These are phyloP conservation scores for Xylota sylvarum DNA, from an alignment of 2,888 invertebrate genomes.

Conservation along the genomic window DNA sequence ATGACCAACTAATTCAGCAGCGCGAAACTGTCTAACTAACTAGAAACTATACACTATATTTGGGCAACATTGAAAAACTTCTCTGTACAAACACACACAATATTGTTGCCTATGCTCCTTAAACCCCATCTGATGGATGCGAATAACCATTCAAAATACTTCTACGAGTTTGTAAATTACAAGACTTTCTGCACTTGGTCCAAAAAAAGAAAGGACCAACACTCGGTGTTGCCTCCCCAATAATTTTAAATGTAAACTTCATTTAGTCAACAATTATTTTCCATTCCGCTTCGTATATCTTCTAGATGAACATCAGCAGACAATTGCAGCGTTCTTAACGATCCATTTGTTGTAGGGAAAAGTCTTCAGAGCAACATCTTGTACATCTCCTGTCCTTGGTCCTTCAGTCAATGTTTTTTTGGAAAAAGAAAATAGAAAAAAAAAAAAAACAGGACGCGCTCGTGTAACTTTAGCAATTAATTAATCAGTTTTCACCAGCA, in stretches of 20 bases:
- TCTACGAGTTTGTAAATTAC: conserved; percentile 24
- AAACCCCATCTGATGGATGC: conserved; percentile 13
- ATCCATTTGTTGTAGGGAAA: conserved; percentile 14
- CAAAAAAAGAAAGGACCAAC: conserved; percentile 8
- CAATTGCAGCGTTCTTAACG: conserved; percentile 9
- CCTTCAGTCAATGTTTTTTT: not conserved
- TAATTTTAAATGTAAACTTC: conserved; percentile 56
- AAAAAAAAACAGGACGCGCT: not conserved
- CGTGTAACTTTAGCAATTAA: conserved; percentile 61
- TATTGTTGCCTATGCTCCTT: not conserved
- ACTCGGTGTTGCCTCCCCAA: not conserved
- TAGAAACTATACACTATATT: not conserved
- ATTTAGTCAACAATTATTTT: conserved; percentile 57
- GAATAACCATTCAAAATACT: conserved; percentile 19
- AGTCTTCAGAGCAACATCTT: conserved; percentile 12
- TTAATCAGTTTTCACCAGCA: conserved; percentile 58
- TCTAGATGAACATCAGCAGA: conserved; percentile 4
- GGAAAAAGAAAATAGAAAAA: not conserved
- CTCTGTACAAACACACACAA: not conserved
- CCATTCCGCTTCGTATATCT: conserved; percentile 17
- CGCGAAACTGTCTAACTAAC: conserved; percentile 40
- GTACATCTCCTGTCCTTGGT: conserved; percentile 4
- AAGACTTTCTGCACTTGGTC: not conserved
- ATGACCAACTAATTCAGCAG: conserved; percentile 49
- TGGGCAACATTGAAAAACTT: conserved; percentile 17